Evolutionary conservation across 30 jellyfish, hydroid and myxozoan genomes (phyloP).

Genomic region (Hydra vulgaris): DNA sequence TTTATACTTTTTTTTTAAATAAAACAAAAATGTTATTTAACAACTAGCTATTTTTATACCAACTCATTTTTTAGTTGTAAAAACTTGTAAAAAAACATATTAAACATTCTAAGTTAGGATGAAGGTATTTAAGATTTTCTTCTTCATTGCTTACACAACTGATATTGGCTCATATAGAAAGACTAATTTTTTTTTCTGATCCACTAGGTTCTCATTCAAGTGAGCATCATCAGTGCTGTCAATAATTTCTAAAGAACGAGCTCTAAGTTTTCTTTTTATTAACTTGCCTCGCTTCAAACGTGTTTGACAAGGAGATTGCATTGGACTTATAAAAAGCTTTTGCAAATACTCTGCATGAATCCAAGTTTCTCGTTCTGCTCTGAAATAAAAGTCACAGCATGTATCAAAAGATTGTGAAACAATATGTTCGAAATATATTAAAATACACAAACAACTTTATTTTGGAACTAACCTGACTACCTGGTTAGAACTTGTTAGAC

Average conservation of each 20-base stretch:
- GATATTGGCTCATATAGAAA: not conserved
- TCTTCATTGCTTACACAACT: no score
- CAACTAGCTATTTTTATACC: not conserved
- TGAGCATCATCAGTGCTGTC: not conserved
- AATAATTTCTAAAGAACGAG: not conserved
- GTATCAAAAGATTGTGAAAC: not conserved
- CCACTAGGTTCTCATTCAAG: not conserved
- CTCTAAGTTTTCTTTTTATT: constrained; percentile 5
- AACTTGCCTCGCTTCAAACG: constrained; percentile 33
- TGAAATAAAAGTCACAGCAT: not conserved
- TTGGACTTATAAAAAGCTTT: constrained; percentile 45
- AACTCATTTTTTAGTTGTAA: not conserved
- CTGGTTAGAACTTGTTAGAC: not conserved
- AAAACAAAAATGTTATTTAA: constrained; percentile 14
- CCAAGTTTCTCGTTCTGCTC: constrained; percentile 75
- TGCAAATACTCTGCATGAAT: constrained; percentile 68
- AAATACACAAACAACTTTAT: not conserved
- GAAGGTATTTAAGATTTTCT: constrained; percentile 3
- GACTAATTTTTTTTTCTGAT: not conserved
- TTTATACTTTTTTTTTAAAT: no score
- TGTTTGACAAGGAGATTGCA: constrained; percentile 11
- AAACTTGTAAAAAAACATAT: not conserved
- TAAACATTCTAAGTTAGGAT: constrained; percentile 2
- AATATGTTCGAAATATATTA: not conserved
- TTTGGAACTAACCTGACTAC: not conserved